Evolutionary conservation across 2,888 invertebrate genomes (phyloP).

Genomic region (Tipula confusa): DNA sequence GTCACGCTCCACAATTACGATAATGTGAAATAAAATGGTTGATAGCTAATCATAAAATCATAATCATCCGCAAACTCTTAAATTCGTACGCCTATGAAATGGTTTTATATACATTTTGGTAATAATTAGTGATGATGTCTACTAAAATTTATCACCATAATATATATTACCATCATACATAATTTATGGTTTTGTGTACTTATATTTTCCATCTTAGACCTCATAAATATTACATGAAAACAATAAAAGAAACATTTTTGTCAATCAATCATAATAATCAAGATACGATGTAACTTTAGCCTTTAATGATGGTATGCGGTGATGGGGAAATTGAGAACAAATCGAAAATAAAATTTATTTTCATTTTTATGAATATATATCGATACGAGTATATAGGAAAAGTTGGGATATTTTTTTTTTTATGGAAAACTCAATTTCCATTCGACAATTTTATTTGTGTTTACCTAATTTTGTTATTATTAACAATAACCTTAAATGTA

Average conservation of each 20-base stretch:
- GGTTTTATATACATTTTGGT: background rate
- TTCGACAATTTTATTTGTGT: background rate
- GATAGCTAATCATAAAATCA: background rate
- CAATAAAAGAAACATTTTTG: background rate
- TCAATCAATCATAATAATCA: conserved; percentile 8
- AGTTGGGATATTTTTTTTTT: background rate
- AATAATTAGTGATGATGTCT: background rate
- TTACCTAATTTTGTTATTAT: background rate
- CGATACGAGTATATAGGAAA: background rate
- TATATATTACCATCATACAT: too few species aligned
- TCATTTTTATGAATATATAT: background rate
- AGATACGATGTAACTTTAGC: background rate
- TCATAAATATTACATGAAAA: background rate
- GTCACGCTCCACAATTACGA: too few species aligned
- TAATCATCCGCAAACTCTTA: background rate
- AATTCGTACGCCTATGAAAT: background rate
- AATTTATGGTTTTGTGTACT: background rate
- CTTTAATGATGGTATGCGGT: background rate
- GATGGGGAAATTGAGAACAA: background rate
- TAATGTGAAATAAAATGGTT: background rate
- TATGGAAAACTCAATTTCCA: background rate
- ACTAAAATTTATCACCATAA: background rate
- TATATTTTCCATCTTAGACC: background rate
- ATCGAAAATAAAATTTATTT: background rate
- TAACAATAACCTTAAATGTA: background rate